A percentile compares a stretch with the other conserved stretches of the same genome.
Conservation (phyloP, 2,797 vertebrate genomes). For the Dallia pectoralis region DNA sequence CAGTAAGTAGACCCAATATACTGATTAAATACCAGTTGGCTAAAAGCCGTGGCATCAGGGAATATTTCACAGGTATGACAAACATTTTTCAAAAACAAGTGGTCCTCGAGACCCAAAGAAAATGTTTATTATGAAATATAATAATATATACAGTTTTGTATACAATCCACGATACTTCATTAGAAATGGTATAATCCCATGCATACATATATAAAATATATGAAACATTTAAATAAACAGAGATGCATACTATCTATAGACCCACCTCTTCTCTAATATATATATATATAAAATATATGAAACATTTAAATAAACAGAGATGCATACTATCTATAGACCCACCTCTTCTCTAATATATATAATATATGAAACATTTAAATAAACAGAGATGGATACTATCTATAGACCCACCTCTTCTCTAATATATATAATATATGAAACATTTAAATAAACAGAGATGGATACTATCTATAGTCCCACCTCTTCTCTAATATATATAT, state of each 20-base stretch:
- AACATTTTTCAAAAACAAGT: too few relatives aligned
- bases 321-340: slow-evolving; percentile 17
- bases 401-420: slow-evolving; percentile 82
- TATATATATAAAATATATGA: neutral
- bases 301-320: neutral
- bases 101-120: too few relatives aligned
- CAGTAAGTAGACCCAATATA: too few relatives aligned
- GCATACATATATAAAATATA: neutral
- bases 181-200: too few relatives aligned
- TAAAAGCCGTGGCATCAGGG: too few relatives aligned
- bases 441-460: neutral
- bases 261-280: slow-evolving; percentile 90
- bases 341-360: slow-evolving; percentile 84
- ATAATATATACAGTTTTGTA: too few relatives aligned
- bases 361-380: neutral
- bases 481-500: slow-evolving; percentile 84
- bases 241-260: too few relatives aligned
- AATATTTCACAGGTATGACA: too few relatives aligned
- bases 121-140: too few relatives aligned
- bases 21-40: too few relatives aligned
- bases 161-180: too few relatives aligned
- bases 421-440: neutral
- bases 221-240: neutral
- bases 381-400: neutral
- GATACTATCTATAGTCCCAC: slow-evolving; percentile 54